Evolutionary conservation across 2,888 invertebrate genomes (phyloP).

Genomic region (Coelopa pilipes): DNA sequence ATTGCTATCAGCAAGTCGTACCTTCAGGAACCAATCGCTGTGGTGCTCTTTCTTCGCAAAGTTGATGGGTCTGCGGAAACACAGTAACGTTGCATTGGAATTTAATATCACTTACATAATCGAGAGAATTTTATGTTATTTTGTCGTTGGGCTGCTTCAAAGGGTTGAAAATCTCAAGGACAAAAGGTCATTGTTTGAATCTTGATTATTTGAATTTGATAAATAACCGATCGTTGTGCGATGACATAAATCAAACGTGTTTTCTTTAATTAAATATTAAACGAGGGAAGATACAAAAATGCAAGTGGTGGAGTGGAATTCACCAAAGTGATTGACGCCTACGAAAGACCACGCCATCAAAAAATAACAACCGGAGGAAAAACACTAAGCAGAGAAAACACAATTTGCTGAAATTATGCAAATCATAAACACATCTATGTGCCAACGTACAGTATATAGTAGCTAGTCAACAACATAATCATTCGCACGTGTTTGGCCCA

Average conservation of each 20-base stretch:
- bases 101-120: not conserved
- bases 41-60: conserved; percentile 39
- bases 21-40: conserved; percentile 46
- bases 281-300: too few relatives aligned
- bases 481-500: conserved; percentile 13
- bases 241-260: not conserved
- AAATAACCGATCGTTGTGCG: not conserved
- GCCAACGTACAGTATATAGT: too few relatives aligned
- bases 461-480: not conserved
- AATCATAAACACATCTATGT: conserved; percentile 5
- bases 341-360: too few relatives aligned
- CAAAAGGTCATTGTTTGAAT: not conserved
- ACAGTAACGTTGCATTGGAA: not conserved
- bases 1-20: conserved; percentile 30
- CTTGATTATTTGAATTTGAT: not conserved
- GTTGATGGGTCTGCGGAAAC: conserved; percentile 38
- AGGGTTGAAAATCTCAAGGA: not conserved
- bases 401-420: not conserved
- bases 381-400: too few relatives aligned
- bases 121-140: not conserved
- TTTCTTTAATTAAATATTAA: too few relatives aligned
- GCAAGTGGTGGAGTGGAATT: too few relatives aligned
- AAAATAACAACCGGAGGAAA: too few relatives aligned
- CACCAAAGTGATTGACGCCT: too few relatives aligned
- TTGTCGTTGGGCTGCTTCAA: not conserved